Base-by-base conservation (phyloP, 2,888 invertebrate genomes). In the Plagodis dolabraria region DNA sequence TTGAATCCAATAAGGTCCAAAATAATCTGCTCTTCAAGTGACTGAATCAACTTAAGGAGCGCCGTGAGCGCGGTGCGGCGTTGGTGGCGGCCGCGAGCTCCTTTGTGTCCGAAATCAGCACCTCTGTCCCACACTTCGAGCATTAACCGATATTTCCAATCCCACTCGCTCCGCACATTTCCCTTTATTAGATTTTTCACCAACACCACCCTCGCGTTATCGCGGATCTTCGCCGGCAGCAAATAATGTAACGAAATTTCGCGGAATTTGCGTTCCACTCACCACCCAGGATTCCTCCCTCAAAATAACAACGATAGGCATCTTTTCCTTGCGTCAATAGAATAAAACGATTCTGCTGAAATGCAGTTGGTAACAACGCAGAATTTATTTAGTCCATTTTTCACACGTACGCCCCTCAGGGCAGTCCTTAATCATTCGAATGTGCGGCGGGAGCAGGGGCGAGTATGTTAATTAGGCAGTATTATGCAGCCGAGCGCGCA, bases 221-320 rank as follows among this genome's bases (percentile, higher is more conserved):
- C 82, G 76, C 70, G 74, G 76, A 83, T 85, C 79, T 81, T 75
- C 75, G 72, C 71, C 77, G 81, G 75, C 80, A 82, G 77, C 83
- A 82, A 85, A 87, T 86, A 84, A 83, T 80, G 85, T 83, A 87
- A 85, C 79, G 78, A 82, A 80, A 87, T 83, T 84, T 82, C 73
- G 80, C 80, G 64, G 76, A 86, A 86, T 88, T 86, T 85, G 79
- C 81, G 80, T 84, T 77, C 74, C 72, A 70, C 69, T 71, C 75
- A 72, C 69, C 73, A 69, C 68, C 68, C 62, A 64, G 54, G 64
- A 68, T 72, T 72, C 68, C 67, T 53, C 64, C 64, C 67, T 49
- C 59, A 65, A 64, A 77, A 78, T 76, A 78, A 77, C 76, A 75
- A 71, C 75, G 78, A 78, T 76, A 77, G 71, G 76, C 72, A 76